These are phyloP conservation scores for Sinonovacula constricta DNA, from an alignment of 1,140 invertebrate genomes.

Conservation along the genomic window DNA sequence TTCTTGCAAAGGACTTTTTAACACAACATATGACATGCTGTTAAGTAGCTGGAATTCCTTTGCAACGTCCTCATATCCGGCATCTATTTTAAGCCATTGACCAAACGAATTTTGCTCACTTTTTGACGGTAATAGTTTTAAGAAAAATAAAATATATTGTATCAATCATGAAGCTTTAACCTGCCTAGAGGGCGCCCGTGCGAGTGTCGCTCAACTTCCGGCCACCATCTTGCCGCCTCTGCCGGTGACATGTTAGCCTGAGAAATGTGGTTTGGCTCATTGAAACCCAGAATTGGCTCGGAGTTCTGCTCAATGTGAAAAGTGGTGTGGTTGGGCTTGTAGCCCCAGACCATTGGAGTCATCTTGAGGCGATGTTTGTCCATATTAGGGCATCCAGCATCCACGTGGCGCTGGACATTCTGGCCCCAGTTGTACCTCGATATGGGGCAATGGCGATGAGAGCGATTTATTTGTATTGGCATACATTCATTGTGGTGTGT, in stretches of 20 bases:
- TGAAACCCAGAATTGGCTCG: conserved; percentile 55
- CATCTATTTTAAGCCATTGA: too few species aligned
- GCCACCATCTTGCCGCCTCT: conserved; percentile 49
- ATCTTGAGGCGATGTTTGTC: background rate
- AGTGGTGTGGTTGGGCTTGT: background rate
- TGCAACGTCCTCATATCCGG: too few species aligned
- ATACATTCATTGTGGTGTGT: too few species aligned
- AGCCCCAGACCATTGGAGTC: conserved; percentile 60
- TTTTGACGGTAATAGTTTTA: too few species aligned
- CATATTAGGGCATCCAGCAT: background rate
- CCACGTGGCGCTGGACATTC: conserved; percentile 6
- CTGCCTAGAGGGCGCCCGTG: conserved; percentile 38
- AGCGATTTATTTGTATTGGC: too few species aligned
- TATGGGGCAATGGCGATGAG: too few species aligned
- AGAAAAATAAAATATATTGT: too few species aligned
- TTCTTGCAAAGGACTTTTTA: too few species aligned
- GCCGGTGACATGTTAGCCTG: conserved; percentile 53
- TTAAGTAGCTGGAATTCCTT: too few species aligned
- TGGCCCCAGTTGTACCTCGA: conserved; percentile 30
- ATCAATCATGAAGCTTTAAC: too few species aligned
- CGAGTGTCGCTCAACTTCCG: conserved; percentile 36
- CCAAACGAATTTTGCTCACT: too few species aligned
- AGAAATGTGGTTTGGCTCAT: conserved; percentile 57
- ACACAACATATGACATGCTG: too few species aligned
- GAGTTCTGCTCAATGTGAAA: conserved; percentile 29